Evolutionary conservation across 2,888 invertebrate genomes (phyloP), one percentile per base, ranked within the genome.

Genomic region (Malthinus seriepunctatus): DNA sequence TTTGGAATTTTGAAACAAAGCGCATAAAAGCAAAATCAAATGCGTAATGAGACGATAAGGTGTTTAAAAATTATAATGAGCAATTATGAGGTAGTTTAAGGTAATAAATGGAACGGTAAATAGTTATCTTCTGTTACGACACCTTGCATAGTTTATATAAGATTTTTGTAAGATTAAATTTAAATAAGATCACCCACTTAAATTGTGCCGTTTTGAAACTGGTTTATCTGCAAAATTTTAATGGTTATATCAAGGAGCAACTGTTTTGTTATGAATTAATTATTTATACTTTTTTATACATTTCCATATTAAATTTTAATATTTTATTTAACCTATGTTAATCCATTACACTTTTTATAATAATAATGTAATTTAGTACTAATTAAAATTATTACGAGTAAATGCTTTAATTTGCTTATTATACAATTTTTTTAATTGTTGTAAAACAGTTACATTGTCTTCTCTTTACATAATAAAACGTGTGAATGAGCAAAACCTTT

Each of bases 131-230:
- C 39, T 10, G 39, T 42, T 42, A 42, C 39, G 39, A 42, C 39
- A 42, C 39, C 39, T 42, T 42, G 23, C 39, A 42, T 42, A 42
- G 39, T 42, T 42, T 42, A 42, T 42, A 42, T 42, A 42, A 42
- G 39, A 42, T 42, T 42, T 42, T 9, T 15, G 39, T 15, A 42
- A 42, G 39, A 42, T 42, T 42, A 42, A 42, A 42, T 42, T 42
- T 42, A 42, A 42, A 42, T 42, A 42, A 42, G 39, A 42, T 42
- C 39, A 42, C 39, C 39, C 39, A 42, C 39, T 42, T 42, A 42
- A 42, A 42, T 42, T 11, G 39, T 42, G 39, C 39, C 39, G 39
- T 42, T 42, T 42, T 23, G 15, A 42, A 42, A 42, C 39, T 15
- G 39, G 39, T 42, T 42, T 42, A 42, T 23, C 15, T 42, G 39